Base-by-base conservation (phyloP, 1,140 invertebrate species). In the Drosophila pachea region DNA sequence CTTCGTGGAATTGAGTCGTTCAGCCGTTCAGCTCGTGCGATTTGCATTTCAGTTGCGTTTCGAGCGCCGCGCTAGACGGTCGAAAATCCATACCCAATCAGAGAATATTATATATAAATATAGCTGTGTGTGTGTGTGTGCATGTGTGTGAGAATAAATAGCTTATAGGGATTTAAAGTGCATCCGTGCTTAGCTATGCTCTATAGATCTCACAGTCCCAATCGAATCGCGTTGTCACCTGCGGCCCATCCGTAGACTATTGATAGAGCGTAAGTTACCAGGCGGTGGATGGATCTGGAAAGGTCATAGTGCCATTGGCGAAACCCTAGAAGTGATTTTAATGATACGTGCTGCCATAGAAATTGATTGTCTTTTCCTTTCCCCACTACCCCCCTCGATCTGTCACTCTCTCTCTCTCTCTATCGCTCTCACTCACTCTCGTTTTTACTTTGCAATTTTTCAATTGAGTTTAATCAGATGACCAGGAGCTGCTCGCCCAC, bases 391-490 rank as follows among this genome's bases (percentile, higher is more conserved):
- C 50, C n/a, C 29, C 45, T 76, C 56, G 40, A 12, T 12, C 4
- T 42, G 40, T 42, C n/a, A n/a, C n/a, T n/a, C n/a, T n/a, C n/a
- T n/a, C n/a, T n/a, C n/a, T n/a, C 22, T 22, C 22, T 22, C 22
- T 22, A 2, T 22, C 22, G 22, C 22, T 22, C 22, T 22, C 22
- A 49, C 47, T 31, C 47, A n/a, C 32, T 56, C 22, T 6, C 4
- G 6, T 33, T 55, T 29, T 58, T 77, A 32, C 63, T 77, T 70
- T 56, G 67, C 56, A 68, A 62, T 72, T 72, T 76, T 86, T 77
- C 81, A 86, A 86, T 86, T 86, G 74, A 86, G 64, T 81, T 86
- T 86, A 86, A 86, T 86, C 81, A 86, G 82, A 2, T 86, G 82
- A 86, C 81, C 22, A 22, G 81, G 81, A 75, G 60, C n/a, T 40